Percentiles rank a stretch among this genome's conserved stretches.
These are phyloP conservation scores for Clostera curtula DNA, from an alignment of 2,888 invertebrate species.

Conservation along the genomic window DNA sequence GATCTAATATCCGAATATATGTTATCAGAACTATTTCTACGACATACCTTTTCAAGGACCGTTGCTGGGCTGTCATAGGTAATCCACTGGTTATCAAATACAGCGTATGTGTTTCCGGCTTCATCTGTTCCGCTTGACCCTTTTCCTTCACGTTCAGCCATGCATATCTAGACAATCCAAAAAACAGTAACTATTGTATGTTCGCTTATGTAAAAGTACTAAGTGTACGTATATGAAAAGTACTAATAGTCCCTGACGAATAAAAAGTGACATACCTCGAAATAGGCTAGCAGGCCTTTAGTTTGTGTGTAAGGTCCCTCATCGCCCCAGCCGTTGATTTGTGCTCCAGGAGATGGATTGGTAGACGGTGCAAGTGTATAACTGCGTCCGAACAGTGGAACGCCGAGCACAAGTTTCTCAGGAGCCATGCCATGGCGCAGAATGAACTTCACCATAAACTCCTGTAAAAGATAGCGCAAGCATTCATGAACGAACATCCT, in stretches of 20 bases:
- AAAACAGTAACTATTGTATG: too few relatives aligned
- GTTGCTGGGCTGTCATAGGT: conserved; percentile 83
- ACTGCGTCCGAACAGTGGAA: conserved; percentile 83
- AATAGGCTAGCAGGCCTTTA: conserved; percentile 81
- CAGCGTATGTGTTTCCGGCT: conserved; percentile 79
- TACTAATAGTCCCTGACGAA: too few relatives aligned
- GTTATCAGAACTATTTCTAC: background rate
- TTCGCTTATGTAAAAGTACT: too few relatives aligned
- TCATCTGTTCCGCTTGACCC: conserved; percentile 73
- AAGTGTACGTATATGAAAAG: too few relatives aligned
- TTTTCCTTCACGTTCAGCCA: conserved; percentile 71
- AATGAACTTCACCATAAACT: conserved; percentile 81
- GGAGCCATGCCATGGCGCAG: conserved; percentile 77
- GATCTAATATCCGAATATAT: conserved; percentile 1
- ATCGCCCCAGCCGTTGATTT: conserved; percentile 76
- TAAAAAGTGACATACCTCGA: conserved; percentile 81
- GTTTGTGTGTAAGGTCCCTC: conserved; percentile 81
- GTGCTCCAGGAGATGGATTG: conserved; percentile 71
- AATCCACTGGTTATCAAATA: conserved; percentile 86
- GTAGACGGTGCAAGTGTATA: conserved; percentile 78
- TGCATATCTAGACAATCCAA: conserved; percentile 60
- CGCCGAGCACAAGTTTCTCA: conserved; percentile 80
- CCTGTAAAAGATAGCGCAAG: conserved; percentile 47
- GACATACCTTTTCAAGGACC: conserved; percentile 77
- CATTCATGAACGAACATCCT: too few relatives aligned